A percentile compares a stretch with the other conserved stretches of the same genome.
These are phyloP conservation scores for Gadus macrocephalus DNA, from an alignment of 2,113 vertebrate genomes.

Conservation along the genomic window DNA sequence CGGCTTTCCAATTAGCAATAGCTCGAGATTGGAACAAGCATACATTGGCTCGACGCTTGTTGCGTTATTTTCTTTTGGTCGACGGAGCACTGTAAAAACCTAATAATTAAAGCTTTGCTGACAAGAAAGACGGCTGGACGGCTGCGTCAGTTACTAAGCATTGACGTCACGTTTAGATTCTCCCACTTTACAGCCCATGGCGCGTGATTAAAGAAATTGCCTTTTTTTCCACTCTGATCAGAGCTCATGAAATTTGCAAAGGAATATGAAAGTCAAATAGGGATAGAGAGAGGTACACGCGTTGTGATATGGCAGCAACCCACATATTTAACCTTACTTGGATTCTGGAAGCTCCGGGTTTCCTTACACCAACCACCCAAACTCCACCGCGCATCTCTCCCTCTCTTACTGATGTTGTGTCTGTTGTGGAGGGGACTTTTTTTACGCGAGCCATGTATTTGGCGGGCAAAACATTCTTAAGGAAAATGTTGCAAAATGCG, in stretches of 20 bases:
- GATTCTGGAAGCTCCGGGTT: slow-evolving; percentile 32
- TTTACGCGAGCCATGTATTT: slow-evolving; percentile 77
- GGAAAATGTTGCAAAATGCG: too few species aligned
- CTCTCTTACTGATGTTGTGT: slow-evolving; percentile 24
- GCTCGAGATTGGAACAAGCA: slow-evolving; percentile 40
- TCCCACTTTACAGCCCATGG: slow-evolving; percentile 93
- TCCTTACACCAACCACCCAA: not conserved
- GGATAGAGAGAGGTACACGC: slow-evolving; percentile 37
- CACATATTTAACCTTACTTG: slow-evolving; percentile 45
- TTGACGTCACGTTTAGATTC: slow-evolving; percentile 80
- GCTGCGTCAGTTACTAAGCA: slow-evolving; percentile 82
- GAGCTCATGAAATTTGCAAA: slow-evolving; percentile 46
- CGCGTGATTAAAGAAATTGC: slow-evolving; percentile 83
- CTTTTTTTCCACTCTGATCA: slow-evolving; percentile 62
- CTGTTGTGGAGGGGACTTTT: slow-evolving; percentile 60
- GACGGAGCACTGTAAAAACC: slow-evolving; percentile 67
- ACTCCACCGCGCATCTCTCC: slow-evolving; percentile 5
- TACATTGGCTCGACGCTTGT: slow-evolving; percentile 28
- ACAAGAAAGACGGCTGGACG: slow-evolving; percentile 78
- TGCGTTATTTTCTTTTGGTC: slow-evolving; percentile 33
- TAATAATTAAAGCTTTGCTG: slow-evolving; percentile 82
- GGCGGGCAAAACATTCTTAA: slow-evolving; percentile 66
- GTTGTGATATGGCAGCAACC: slow-evolving; percentile 38
- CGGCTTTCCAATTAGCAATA: slow-evolving; percentile 29
- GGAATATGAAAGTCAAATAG: slow-evolving; percentile 35